These are phyloP conservation scores for Cephus runcator DNA, from an alignment of 2,888 invertebrate genomes.

Conservation along the genomic window DNA sequence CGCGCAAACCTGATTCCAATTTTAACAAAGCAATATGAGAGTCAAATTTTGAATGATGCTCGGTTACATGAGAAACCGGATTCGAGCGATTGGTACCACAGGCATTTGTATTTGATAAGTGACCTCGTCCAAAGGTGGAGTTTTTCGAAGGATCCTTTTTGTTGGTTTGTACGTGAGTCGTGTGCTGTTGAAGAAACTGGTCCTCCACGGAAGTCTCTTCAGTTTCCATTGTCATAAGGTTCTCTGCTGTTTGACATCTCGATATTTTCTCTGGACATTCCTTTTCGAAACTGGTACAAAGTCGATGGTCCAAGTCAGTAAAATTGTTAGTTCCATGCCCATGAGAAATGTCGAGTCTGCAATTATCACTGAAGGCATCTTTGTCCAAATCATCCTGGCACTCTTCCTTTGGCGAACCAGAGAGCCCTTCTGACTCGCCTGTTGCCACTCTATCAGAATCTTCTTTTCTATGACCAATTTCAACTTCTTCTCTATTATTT, in stretches of 20 bases:
- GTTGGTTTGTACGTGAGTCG: slow-evolving; percentile 30
- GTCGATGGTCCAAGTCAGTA: not conserved
- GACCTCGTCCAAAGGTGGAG: not conserved
- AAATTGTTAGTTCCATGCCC: not conserved
- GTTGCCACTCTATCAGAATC: slow-evolving; percentile 49
- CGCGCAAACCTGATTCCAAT: not conserved
- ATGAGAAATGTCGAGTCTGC: not conserved
- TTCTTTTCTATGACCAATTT: slow-evolving; percentile 50
- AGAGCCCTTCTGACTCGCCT: not conserved
- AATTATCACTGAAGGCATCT: not conserved
- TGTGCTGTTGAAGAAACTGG: slow-evolving; percentile 32
- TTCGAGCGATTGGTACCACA: slow-evolving; percentile 43
- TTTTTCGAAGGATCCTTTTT: slow-evolving; percentile 20
- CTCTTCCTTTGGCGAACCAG: not conserved
- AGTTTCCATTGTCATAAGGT: not conserved
- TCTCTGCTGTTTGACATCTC: slow-evolving; percentile 4
- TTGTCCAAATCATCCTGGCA: not conserved
- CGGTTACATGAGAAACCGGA: slow-evolving; percentile 29
- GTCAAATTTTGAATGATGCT: not conserved
- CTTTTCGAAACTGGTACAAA: not conserved
- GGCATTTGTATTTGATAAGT: slow-evolving; percentile 37
- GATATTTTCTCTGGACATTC: slow-evolving; percentile 3
- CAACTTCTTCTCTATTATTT: slow-evolving; percentile 16
- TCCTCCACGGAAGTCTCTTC: slow-evolving; percentile 18
- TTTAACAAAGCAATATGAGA: not conserved